These are phyloP conservation scores for Pseudorhiza aurosa DNA, from an alignment of 30 jellyfish, hydroid and myxozoan genomes.

Conservation along the genomic window DNA sequence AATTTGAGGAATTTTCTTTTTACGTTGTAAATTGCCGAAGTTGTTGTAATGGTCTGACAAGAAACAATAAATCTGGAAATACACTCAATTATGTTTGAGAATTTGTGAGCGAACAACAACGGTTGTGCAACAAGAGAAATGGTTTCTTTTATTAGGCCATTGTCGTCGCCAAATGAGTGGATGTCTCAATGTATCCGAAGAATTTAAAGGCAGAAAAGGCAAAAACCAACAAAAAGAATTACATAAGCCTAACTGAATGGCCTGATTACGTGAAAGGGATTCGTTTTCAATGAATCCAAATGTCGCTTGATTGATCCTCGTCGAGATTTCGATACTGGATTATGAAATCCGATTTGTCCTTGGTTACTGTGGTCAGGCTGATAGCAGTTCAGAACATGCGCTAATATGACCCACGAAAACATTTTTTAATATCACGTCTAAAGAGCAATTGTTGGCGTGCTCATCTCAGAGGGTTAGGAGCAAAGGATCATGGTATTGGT, in stretches of 20 bases:
- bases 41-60: too few relatives aligned
- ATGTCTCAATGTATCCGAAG: constrained; percentile 3
- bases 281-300: constrained; percentile 25
- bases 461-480: not conserved
- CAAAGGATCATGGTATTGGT: constrained; percentile 2
- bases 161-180: not conserved
- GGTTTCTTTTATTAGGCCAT: not conserved
- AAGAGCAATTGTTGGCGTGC: not conserved
- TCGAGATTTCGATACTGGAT: constrained; percentile 19
- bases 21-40: too few relatives aligned
- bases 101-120: too few relatives aligned
- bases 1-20: too few relatives aligned
- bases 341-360: constrained; percentile 2
- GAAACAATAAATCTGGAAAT: too few relatives aligned
- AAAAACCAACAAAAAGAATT: not conserved
- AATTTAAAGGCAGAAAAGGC: not conserved
- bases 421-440: constrained; percentile 14
- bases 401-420: constrained; percentile 30
- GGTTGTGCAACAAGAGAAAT: too few relatives aligned
- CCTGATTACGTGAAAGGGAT: constrained; percentile 28
- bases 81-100: too few relatives aligned
- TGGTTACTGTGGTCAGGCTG: constrained; percentile 4
- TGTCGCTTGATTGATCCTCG: constrained; percentile 12
- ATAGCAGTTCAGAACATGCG: constrained; percentile 8
- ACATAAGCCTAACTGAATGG: not conserved